Conservation (phyloP, 2,113 vertebrate genomes). For the Chrysemys picta region DNA sequence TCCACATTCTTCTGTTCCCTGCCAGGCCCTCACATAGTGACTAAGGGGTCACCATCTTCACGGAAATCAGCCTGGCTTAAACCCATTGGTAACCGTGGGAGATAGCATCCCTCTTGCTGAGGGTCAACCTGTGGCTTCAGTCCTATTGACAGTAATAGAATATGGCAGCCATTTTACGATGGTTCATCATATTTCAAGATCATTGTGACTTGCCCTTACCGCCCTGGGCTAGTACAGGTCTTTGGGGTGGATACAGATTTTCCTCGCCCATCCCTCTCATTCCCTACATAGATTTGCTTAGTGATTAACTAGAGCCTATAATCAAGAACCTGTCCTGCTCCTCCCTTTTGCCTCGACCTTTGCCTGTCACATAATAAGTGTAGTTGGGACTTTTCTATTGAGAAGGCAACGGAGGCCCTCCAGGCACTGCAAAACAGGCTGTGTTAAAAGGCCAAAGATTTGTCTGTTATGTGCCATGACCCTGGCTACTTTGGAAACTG, state of each 20-base stretch:
- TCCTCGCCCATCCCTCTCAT: too few relatives aligned
- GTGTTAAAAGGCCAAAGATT: not conserved
- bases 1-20: not conserved
- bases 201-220: not conserved
- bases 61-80: not conserved
- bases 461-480: not conserved
- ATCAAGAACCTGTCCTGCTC: not conserved
- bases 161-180: not conserved
- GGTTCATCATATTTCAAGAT: not conserved
- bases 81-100: not conserved
- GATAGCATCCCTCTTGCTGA: not conserved
- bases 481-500: not conserved
- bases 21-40: not conserved
- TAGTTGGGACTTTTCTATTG: not conserved
- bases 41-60: not conserved
- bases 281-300: too few relatives aligned
- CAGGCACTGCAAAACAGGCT: accelerated
- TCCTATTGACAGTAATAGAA: not conserved
- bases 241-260: too few relatives aligned
- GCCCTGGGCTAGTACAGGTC: accelerated
- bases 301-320: accelerated
- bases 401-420: not conserved
- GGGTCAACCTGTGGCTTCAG: too few relatives aligned
- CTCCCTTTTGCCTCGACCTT: not conserved
- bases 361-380: not conserved